Evolutionary conservation across 2,113 vertebrate species (phyloP), one percentile per base, ranked within the genome.

Genomic region (Channa argus): DNA sequence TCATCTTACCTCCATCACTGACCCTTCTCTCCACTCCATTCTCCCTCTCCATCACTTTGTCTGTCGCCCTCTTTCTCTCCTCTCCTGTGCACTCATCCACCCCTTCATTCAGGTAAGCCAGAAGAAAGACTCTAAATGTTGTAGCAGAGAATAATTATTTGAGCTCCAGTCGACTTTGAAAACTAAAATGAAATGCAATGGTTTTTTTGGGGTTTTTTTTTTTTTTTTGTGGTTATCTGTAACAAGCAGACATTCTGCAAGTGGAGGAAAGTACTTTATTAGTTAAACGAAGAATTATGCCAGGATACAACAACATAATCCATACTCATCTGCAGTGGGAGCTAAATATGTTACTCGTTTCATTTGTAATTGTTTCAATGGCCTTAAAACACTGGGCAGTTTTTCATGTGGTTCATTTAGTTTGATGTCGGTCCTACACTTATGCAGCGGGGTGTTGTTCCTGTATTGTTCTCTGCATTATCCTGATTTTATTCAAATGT

Each of bases 101-200:
- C 71, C 71, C 69, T 74, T 71, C 82, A 61, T 55, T 36, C 75
- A 89, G 84, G 87, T 89, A 82, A 86, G 84, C 72, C 52, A 10
- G 39, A 51, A 39, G 51, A 77, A 0, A 74, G 6, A 54, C 9
- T 43, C 34, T 2, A 71, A 34, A 47, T 15, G 6, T 8, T 13
- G 3, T 2, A 39, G 24, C 8, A 46, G 53, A 49, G 36, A 54
- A 53, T 1, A 36, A 33, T 10, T 11, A 8, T 38, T 58, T 10
- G 36, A 15, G 53, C 1, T 56, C 1, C 6, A 56, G 11, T 55
- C 45, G 13, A 4, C 6, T n/a, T 34, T 36, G 38, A 39, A 47
- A 10, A 45, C 36, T 54, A 36, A 14, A 59, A 8, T 39, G 7
- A 60, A 68, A 61, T 14, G 50, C 55, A 13, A 5, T 24, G 24